A percentile compares a stretch with the other conserved stretches of the same genome.
phyloP scores from a whole-genome alignment of 2,797 vertebrate genomes.

The Nannoperca australis region DNA sequence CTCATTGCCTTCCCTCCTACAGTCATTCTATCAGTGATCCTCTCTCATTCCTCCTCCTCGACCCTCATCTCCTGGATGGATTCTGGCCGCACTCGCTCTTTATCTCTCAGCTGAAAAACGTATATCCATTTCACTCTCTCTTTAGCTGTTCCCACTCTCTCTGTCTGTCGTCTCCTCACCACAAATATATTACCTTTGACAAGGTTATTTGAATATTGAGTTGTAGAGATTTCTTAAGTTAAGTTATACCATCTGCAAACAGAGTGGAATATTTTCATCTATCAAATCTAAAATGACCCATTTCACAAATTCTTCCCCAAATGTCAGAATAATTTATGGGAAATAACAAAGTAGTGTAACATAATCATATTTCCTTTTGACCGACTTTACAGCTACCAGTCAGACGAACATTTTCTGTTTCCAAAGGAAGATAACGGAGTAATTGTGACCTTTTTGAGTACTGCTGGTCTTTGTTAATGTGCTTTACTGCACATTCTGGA shows the following conservation, averaged over 20 bases:
- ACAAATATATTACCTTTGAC: slow-evolving; percentile 5
- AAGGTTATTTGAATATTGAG: not conserved
- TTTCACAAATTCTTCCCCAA: not conserved
- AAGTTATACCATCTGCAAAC: not conserved
- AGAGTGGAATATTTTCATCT: not conserved
- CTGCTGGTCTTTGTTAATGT: not conserved
- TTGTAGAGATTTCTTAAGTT: not conserved
- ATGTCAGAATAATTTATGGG: not conserved
- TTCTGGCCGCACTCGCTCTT: slow-evolving; percentile 33
- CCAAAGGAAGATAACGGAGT: slow-evolving; percentile 4
- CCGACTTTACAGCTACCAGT: not conserved
- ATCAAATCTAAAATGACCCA: not conserved
- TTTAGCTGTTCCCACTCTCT: not conserved
- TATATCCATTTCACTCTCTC: not conserved
- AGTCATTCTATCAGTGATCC: slow-evolving; percentile 51
- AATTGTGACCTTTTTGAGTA: not conserved
- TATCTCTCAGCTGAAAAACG: slow-evolving; percentile 34
- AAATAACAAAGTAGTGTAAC: not conserved
- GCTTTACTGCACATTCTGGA: slow-evolving; percentile 1
- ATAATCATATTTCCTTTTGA: not conserved
- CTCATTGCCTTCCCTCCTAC: slow-evolving; percentile 61
- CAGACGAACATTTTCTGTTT: not conserved
- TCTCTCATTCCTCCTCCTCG: slow-evolving; percentile 32
- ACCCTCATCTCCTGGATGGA: slow-evolving; percentile 43
- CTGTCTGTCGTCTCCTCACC: not conserved